phyloP scores from a whole-genome alignment of 2,888 invertebrate species.

The Zygogramma bicolorata region DNA sequence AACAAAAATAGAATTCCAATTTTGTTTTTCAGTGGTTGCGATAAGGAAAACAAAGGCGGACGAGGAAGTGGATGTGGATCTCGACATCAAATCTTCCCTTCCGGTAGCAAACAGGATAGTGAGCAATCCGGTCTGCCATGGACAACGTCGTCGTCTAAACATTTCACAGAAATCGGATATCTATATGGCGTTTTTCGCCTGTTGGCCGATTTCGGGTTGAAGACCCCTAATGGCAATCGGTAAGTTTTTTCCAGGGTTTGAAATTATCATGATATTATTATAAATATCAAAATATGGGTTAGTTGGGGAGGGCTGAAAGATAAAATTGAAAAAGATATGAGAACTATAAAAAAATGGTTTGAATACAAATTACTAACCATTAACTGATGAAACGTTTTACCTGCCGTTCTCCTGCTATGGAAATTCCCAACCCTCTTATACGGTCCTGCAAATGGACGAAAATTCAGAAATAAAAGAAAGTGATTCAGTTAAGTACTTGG shows the following conservation, averaged over 20 bases:
- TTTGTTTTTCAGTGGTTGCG: conserved; percentile 51
- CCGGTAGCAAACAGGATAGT: not conserved
- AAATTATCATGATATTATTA: too few relatives aligned
- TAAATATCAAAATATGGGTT: too few relatives aligned
- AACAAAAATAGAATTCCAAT: not conserved
- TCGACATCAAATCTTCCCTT: conserved; percentile 43
- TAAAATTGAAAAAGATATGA: too few relatives aligned
- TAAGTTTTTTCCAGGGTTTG: conserved; percentile 5
- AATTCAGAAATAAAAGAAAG: too few relatives aligned
- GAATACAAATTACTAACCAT: too few relatives aligned
- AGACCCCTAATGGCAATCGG: not conserved
- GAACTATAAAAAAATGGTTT: too few relatives aligned
- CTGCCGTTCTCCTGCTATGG: too few relatives aligned
- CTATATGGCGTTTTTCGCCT: not conserved
- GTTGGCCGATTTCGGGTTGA: not conserved
- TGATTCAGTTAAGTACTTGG: too few relatives aligned
- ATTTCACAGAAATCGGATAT: not conserved
- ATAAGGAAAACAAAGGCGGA: conserved; percentile 52
- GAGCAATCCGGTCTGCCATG: not conserved
- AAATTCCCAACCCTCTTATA: too few relatives aligned
- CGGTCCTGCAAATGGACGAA: too few relatives aligned
- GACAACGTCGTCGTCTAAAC: conserved; percentile 1
- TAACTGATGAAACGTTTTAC: too few relatives aligned
- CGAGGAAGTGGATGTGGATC: conserved; percentile 45
- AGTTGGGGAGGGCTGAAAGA: too few relatives aligned